Evolutionary conservation across 2,113 vertebrate species (phyloP).

Genomic region (Boulengerochromis microlepis): DNA sequence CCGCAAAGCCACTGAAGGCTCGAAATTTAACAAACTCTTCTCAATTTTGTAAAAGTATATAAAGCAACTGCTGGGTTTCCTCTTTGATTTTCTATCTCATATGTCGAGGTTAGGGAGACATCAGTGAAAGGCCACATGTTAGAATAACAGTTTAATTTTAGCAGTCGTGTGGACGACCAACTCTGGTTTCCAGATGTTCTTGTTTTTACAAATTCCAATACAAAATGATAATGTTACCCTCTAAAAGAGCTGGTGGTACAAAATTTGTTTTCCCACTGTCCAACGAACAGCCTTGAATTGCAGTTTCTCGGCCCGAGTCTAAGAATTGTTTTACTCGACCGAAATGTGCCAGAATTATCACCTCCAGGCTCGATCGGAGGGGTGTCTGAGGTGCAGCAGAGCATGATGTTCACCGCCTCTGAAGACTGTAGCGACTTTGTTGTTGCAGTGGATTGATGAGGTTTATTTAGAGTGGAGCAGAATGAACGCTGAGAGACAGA

Average conservation of each 20-base stretch:
- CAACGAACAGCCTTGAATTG: not conserved
- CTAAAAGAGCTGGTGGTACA: not conserved
- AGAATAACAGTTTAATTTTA: not conserved
- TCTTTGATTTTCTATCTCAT: not conserved
- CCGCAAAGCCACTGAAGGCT: not conserved
- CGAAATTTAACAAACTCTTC: not conserved
- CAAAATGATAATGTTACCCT: not conserved
- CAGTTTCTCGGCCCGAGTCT: not conserved
- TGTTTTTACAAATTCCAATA: not conserved
- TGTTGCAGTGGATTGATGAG: conserved; percentile 47
- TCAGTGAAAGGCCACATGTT: not conserved
- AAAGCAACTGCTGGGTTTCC: not conserved
- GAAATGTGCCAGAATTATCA: not conserved
- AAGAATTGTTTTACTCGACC: not conserved
- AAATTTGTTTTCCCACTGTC: not conserved
- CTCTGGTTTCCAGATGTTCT: not conserved
- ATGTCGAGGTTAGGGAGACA: not conserved
- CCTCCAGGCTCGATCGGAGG: not conserved
- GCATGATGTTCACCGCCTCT: conserved; percentile 2
- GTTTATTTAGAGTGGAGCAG: conserved; percentile 38
- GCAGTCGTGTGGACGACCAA: fast-evolving
- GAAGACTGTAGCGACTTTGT: conserved; percentile 1
- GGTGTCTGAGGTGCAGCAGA: not conserved
- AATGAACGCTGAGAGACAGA: not conserved
- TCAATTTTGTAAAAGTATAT: not conserved